A percentile compares a stretch with the other conserved stretches of the same genome.
Evolutionary conservation across 2,113 vertebrate genomes (phyloP).

Genomic region (Salvelinus sp.): DNA sequence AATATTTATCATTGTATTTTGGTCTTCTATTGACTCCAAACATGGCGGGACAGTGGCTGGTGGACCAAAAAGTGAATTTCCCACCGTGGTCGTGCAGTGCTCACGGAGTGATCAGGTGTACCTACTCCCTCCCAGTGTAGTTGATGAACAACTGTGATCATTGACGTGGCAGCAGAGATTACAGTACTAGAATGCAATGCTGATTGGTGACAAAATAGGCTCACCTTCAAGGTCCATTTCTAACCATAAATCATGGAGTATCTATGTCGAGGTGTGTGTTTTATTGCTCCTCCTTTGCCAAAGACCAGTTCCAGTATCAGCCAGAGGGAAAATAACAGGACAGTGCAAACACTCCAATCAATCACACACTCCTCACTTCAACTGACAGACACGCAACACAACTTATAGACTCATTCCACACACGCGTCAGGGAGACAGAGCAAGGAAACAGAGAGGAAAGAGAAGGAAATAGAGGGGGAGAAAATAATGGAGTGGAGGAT

Average conservation of each 20-base stretch:
- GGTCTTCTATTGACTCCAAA: too few species aligned
- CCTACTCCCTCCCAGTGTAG: neutral
- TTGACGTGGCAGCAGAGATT: too few species aligned
- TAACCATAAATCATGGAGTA: neutral
- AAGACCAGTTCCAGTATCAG: constrained; percentile 15
- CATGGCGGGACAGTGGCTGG: neutral
- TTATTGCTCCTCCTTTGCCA: neutral
- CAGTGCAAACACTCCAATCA: constrained; percentile 27
- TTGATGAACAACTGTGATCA: constrained; percentile 26
- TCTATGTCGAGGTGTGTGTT: neutral
- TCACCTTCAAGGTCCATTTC: neutral
- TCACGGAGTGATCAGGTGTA: neutral
- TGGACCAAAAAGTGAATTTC: neutral
- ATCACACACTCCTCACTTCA: constrained; percentile 17
- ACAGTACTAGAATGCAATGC: neutral
- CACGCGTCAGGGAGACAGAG: neutral
- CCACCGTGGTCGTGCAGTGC: neutral
- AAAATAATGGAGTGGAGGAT: neutral
- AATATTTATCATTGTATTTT: too few species aligned
- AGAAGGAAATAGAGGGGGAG: neutral
- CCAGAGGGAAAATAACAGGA: constrained; percentile 31
- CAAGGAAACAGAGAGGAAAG: neutral
- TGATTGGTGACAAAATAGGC: constrained; percentile 4
- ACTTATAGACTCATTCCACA: constrained; percentile 4
- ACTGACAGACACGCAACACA: constrained; percentile 12